These are phyloP conservation scores for Lepas anatifera DNA, from an alignment of 2,888 invertebrate species.

Conservation along the genomic window DNA sequence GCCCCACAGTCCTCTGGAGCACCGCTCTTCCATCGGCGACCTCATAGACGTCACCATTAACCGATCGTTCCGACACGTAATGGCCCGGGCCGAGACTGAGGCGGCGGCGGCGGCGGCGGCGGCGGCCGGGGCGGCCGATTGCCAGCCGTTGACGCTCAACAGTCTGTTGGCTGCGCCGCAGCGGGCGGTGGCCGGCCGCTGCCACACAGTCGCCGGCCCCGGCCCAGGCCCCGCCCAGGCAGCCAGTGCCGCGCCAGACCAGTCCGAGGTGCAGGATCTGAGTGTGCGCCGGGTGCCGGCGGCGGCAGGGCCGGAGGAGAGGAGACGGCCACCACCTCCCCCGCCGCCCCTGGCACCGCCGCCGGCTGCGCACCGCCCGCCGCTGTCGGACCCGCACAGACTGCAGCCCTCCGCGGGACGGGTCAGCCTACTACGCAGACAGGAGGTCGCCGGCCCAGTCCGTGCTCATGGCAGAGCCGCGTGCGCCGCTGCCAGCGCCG, in stretches of 20 bases:
- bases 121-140: not conserved
- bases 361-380: not conserved
- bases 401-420: not conserved
- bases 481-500: conserved; percentile 27
- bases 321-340: not conserved
- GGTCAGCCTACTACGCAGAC: not conserved
- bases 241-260: not conserved
- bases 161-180: not conserved
- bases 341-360: not conserved
- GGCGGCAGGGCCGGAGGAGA: not conserved
- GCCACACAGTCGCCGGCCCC: not conserved
- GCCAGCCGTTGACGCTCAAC: not conserved
- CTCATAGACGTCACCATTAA: conserved; percentile 12
- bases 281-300: not conserved
- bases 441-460: conserved; percentile 14
- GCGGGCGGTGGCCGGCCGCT: not conserved
- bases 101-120: not conserved
- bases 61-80: conserved; percentile 15
- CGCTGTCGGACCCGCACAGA: not conserved
- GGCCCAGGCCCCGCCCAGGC: not conserved
- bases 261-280: conserved; percentile 14
- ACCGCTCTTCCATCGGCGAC: not conserved
- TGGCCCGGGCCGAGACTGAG: conserved; percentile 15
- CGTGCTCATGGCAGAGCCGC: conserved; percentile 26
- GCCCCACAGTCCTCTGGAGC: too few species aligned